phyloP scores from a whole-genome alignment of 2,113 vertebrate genomes.

The Vulpes ferrilata region DNA sequence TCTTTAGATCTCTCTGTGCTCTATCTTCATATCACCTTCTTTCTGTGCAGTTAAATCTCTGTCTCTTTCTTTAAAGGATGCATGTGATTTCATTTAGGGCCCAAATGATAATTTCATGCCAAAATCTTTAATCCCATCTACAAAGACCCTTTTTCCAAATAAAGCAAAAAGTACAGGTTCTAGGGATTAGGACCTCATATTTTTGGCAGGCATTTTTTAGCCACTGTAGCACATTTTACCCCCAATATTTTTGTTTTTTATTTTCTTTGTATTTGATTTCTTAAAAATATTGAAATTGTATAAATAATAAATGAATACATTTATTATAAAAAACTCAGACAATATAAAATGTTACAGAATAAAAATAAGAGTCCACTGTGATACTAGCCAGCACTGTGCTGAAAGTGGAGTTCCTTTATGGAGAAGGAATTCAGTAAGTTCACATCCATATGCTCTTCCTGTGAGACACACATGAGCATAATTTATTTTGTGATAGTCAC shows the following conservation, averaged over 20 bases:
- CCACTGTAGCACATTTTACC: not conserved
- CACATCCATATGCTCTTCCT: not conserved
- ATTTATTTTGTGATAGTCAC: not conserved
- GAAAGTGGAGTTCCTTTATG: not conserved
- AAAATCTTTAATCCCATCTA: not conserved
- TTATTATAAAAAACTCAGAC: conserved; percentile 14
- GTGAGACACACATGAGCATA: not conserved
- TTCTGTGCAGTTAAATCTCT: not conserved
- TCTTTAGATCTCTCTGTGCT: not conserved
- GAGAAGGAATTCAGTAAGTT: not conserved
- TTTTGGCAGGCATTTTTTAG: not conserved
- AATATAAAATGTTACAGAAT: conserved; percentile 15
- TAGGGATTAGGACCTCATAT: not conserved
- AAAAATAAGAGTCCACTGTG: not conserved
- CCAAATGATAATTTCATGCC: not conserved
- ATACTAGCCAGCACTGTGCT: not conserved
- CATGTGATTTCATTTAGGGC: not conserved
- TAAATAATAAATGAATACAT: not conserved
- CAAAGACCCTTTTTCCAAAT: not conserved
- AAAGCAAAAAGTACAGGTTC: not conserved
- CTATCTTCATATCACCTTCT: not conserved
- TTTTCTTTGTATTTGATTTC: conserved; percentile 18
- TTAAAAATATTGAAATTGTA: not conserved
- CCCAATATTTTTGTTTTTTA: not conserved
- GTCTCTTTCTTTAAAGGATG: not conserved